phyloP scores from a whole-genome alignment of 2,797 vertebrate genomes.

The Siniperca obscura region DNA sequence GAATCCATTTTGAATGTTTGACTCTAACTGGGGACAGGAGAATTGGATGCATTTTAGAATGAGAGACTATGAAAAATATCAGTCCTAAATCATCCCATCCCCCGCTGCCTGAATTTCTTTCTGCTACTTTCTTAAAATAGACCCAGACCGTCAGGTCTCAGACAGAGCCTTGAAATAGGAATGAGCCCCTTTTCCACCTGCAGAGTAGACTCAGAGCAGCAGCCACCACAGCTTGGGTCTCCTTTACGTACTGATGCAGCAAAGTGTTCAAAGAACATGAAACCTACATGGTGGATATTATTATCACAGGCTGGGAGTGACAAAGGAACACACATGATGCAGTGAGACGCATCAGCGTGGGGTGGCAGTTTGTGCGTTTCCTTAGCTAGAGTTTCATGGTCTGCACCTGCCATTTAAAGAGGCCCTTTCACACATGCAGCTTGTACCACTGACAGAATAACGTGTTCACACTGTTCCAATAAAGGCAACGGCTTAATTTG shows the following conservation, averaged over 20 bases:
- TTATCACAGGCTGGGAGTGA: constrained; percentile 16
- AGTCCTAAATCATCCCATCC: constrained; percentile 20
- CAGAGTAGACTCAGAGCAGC: constrained; percentile 39
- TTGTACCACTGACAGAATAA: background rate
- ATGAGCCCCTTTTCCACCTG: constrained; percentile 49
- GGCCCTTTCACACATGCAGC: background rate
- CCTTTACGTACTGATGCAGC: constrained; percentile 31
- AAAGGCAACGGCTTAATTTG: background rate
- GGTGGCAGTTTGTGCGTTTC: constrained; percentile 30
- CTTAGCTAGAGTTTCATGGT: constrained; percentile 7
- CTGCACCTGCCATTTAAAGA: constrained; percentile 11
- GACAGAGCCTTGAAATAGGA: constrained; percentile 52
- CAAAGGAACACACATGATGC: constrained; percentile 11
- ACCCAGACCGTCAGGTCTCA: constrained; percentile 21
- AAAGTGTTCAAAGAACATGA: constrained; percentile 39
- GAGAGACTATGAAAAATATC: constrained; percentile 20
- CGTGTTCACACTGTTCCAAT: background rate
- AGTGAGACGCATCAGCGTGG: background rate
- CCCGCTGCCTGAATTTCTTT: background rate
- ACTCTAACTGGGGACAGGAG: background rate
- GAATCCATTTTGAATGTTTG: constrained; percentile 6
- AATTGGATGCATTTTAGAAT: constrained; percentile 4
- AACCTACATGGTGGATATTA: constrained; percentile 30
- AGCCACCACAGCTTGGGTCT: constrained; percentile 38
- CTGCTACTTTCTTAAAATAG: constrained; percentile 50